Evolutionary conservation across 2,888 invertebrate genomes (phyloP), one percentile per base, ranked within the genome.

Genomic region (Mongoloraphidia duomilia): DNA sequence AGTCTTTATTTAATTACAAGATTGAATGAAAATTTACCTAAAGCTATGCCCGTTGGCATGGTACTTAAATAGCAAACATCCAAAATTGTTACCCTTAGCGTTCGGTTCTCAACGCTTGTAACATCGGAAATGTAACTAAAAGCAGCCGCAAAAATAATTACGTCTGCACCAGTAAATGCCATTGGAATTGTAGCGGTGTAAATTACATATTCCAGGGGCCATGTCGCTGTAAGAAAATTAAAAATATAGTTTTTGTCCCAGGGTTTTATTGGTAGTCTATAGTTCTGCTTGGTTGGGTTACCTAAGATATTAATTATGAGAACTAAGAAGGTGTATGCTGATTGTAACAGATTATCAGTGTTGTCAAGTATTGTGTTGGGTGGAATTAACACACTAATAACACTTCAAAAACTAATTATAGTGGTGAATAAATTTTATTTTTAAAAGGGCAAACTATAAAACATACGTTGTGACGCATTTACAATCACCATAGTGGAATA

Each of bases 111-210:
- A 2, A 76, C 57, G 0, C 79, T 75, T 0, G 88, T 79, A 14
- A 89, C 74, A 59, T 91, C 90, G 1, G 88, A 80, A 44, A 92
- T 75, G 62, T 91, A 91, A 0, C 86, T 74, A 60, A 86, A 87
- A 52, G 82, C 81, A 0, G 82, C 80, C 2, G 84, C 83, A 61
- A 88, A 88, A 55, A 88, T 84, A 0, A 85, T 84, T 38, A 88
- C 74, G 61, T 87, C 85, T 1, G 84, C 83, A 0, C 87, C 88
- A 0, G 86, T 80, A 43, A 88, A 59, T 0, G 84, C 82, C 65
- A 82, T 80, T 0, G 88, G 88, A 41, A 88, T 67, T 3, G 80
- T 80, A 0, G 87, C 88, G 2, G 83, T 80, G 57, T 80, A 86
- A 50, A 86, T 77, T 1, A 87, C 68, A 58, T 82, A 81, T 56